Evolutionary conservation across 1,140 invertebrate genomes (phyloP).

Genomic region (Saccostrea cuccullata): DNA sequence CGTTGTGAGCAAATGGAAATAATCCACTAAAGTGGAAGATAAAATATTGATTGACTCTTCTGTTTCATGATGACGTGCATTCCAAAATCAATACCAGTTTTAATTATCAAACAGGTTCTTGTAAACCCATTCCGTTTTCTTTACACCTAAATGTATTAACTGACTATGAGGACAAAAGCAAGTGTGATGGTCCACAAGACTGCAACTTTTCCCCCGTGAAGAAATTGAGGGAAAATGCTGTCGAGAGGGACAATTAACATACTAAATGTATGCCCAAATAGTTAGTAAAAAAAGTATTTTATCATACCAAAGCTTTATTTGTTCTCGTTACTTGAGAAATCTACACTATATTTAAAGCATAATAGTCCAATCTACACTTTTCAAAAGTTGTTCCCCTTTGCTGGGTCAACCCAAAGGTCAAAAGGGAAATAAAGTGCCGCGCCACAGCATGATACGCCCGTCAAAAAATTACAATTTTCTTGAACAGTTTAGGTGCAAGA

Average conservation of each 20-base stretch:
- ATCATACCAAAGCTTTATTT: background rate
- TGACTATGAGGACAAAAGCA: background rate
- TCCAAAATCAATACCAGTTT: too few species aligned
- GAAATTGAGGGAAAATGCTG: background rate
- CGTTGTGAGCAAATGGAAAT: too few species aligned
- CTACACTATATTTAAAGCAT: background rate
- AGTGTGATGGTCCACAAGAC: background rate
- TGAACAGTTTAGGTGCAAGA: too few species aligned
- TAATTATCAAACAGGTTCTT: too few species aligned
- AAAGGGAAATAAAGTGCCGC: too few species aligned
- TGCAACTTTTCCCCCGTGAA: background rate
- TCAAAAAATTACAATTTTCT: too few species aligned
- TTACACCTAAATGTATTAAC: background rate
- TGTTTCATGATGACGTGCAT: too few species aligned
- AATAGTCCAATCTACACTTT: background rate
- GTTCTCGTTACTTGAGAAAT: background rate
- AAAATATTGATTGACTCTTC: too few species aligned
- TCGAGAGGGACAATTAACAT: background rate
- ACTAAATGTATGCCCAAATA: background rate
- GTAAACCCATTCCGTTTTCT: background rate
- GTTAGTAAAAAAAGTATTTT: conserved; percentile 8
- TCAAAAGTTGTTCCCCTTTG: background rate
- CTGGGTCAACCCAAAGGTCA: conserved; percentile 3
- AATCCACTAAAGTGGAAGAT: too few species aligned
- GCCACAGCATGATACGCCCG: too few species aligned